Conservation (phyloP, 2,797 vertebrate genomes). For the Lycodopsis pacificus region DNA sequence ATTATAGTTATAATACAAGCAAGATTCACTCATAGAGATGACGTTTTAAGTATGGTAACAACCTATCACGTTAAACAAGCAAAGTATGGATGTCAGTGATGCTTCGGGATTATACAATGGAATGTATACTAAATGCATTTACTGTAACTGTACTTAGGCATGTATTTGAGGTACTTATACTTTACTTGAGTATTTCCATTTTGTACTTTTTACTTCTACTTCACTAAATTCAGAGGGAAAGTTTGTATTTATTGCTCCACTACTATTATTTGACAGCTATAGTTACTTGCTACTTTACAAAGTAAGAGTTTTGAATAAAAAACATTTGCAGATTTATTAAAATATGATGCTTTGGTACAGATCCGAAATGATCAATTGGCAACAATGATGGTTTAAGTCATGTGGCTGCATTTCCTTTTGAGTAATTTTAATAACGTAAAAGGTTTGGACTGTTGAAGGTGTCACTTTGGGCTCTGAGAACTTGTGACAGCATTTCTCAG, state of each 20-base stretch:
- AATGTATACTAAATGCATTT: conserved; percentile 26
- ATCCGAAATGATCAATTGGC: neutral
- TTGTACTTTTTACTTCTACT: neutral
- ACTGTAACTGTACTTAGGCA: neutral
- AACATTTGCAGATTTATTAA: neutral
- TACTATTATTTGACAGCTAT: neutral
- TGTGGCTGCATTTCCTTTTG: neutral
- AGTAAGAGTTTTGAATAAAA: neutral
- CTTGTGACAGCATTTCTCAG: neutral
- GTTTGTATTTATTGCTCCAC: neutral
- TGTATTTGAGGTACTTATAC: neutral
- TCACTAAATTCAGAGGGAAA: neutral
- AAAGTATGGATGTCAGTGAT: neutral
- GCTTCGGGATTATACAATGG: neutral
- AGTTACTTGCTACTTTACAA: neutral
- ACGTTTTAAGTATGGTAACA: conserved; percentile 8
- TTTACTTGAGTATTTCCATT: neutral
- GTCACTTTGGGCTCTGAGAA: neutral
- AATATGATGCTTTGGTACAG: neutral
- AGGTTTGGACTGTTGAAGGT: neutral
- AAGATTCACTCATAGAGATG: conserved; percentile 10
- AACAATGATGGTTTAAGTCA: neutral
- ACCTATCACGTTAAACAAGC: conserved; percentile 9
- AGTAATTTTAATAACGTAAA: neutral
- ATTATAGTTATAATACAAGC: conserved; percentile 1